Evolutionary conservation across 2,888 invertebrate genomes (phyloP), one percentile per base, ranked within the genome.

Genomic region (Allacma fusca): DNA sequence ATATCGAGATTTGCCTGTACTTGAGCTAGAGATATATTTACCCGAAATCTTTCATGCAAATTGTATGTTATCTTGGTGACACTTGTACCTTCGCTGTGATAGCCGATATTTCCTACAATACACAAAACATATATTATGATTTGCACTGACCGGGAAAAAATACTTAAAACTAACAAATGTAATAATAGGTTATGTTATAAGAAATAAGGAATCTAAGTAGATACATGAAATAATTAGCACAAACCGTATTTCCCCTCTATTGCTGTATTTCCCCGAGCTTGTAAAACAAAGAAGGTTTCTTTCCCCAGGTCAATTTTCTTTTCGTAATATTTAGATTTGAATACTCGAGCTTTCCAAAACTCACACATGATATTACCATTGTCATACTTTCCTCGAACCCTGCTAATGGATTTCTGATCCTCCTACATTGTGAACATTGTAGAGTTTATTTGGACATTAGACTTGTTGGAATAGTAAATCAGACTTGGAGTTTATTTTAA

Each of bases 71-170:
- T 28, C 26, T 59, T 57, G 16, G 44, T 57, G 9, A 24, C 24
- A 29, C n/a, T n/a, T 1, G 57, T 0, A 0, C 71, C 71, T 21
- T 71, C 71, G 34, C 57, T 50, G 28, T 71, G 71, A 28, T 71
- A 71, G 5, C 43, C n/a, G 28, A 71, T 28, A 16, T 71, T 71
- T 4, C 71, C 71, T 71, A 13, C 40, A 40, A 5, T 13, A 40
- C 40, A 40, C 40, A 13, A 13, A 9, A 40, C 5, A 40, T 9
- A 9, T 40, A 40, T 40, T 40, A n/a, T 40, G 13, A 40, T 40
- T 40, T 40, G 40, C n/a, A n/a, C n/a, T n/a, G n/a, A n/a, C n/a
- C n/a, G n/a, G n/a, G n/a, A n/a, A n/a, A n/a, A n/a, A n/a, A n/a
- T n/a, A n/a, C n/a, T n/a, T n/a, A n/a, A n/a, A n/a, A n/a, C n/a